Evolutionary conservation across 2,888 invertebrate genomes (phyloP), one percentile per base, ranked within the genome.

Genomic region (Tenthredo notha): DNA sequence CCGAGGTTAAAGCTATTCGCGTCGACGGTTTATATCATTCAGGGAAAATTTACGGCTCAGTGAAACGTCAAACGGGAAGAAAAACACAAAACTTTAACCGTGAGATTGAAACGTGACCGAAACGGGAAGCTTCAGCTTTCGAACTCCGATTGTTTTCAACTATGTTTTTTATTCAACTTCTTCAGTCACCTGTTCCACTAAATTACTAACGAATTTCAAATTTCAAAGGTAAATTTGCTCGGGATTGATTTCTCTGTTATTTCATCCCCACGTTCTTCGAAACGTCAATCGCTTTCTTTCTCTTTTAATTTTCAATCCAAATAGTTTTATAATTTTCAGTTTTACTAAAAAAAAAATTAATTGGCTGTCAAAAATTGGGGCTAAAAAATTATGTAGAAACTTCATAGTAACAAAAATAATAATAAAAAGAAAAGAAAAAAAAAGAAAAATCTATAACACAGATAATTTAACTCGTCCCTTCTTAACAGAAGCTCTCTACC

Each of bases 31-130:
- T 75, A 75, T 43, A 47, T 43, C 43, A 47, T 47, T 47, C 40
- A n/a, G 21, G 74, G 47, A 12, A 61, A 80, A 61, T 80, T 80
- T 61, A 61, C 61, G 58, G 37, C 61, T 61, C 80, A 80, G 40
- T 80, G 61, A 80, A 80, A 80, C 80, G 61, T 80, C 40, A 80
- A 80, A 61, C 40, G 61, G 54, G n/a, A 54, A 61, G 80, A 37
- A 80, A 80, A 61, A 80, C 40, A 40, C 12, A 78, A 58, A 75
- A 50, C 50, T 77, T 50, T 25, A 77, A 77, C 33, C 50, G 25
- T 77, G 25, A 74, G 50, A 80, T 80, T 61, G 58, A 61, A 80
- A 80, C 58, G 61, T 77, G 77, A 50, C 77, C 77, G 77, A 33
- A 47, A 40, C 54, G 29, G 29, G 18, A 54, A 29, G 18, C 54